Conservation (phyloP, 2,888 invertebrate species). For the Seladonia tumulorum region DNA sequence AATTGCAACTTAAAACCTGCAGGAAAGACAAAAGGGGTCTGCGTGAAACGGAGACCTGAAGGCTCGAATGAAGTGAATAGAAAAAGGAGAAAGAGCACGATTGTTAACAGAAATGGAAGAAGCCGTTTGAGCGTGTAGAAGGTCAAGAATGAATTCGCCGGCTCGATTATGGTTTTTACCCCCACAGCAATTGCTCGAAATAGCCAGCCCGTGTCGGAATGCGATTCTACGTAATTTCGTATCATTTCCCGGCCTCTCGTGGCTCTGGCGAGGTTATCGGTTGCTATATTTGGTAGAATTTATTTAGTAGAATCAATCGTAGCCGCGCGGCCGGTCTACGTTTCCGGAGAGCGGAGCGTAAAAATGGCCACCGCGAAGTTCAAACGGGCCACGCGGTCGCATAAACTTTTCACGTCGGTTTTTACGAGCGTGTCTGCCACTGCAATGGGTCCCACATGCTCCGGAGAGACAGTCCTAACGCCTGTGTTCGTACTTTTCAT, state of each 20-base stretch:
- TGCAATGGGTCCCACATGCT: conserved; percentile 5
- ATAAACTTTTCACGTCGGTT: conserved; percentile 4
- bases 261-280: not conserved
- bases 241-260: not conserved
- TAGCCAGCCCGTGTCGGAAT: not conserved
- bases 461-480: not conserved
- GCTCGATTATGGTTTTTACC: not conserved
- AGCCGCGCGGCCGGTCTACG: too few species aligned
- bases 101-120: not conserved
- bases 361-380: not conserved
- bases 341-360: not conserved
- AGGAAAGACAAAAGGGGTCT: too few species aligned
- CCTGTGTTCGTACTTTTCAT: not conserved
- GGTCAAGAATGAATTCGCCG: not conserved
- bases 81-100: too few species aligned
- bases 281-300: conserved; percentile 7
- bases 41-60: too few species aligned
- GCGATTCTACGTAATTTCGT: not conserved
- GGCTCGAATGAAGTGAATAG: too few species aligned
- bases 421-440: not conserved
- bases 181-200: not conserved
- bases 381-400: not conserved
- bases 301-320: not conserved
- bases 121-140: not conserved
- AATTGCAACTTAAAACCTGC: too few species aligned